Evolutionary conservation across 2,888 invertebrate genomes (phyloP), one percentile per base, ranked within the genome.

Genomic region (Athalia circularis): DNA sequence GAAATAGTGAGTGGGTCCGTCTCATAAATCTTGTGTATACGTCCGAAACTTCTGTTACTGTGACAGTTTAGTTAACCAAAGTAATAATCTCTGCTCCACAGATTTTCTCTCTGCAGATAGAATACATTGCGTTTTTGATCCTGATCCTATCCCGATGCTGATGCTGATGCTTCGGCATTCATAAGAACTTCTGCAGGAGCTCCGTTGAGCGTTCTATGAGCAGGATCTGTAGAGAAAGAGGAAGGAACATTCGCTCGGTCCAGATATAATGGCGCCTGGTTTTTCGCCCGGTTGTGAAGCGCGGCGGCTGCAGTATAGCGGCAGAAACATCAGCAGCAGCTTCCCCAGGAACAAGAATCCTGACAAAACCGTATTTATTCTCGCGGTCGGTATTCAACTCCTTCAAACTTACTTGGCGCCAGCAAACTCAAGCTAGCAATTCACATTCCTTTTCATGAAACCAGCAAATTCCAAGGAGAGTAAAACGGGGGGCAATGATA

Each of bases 261-360:
- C 29, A 59, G 61, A 75, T 75, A 29, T 29, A 75, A 75, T 75
- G 75, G 64, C 75, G 75, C 75, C 75, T 64, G 62, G 75, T 75
- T 75, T 75, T 64, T 75, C 75, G 29, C 62, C 75, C 9, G 11
- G 4, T 59, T 29, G 29, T 50, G 48, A 48, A 61, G 29, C 29
- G 29, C 29, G 29, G 29, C 29, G 29, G 29, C 29, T 29, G 29
- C 29, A 29, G 29, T 29, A n/a, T n/a, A 29, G 29, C 29, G 29
- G 29, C 29, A 29, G 29, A 29, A 29, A 29, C 29, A 29, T 29
- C 29, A 29, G 29, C 29, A 29, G 29, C 29, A 29, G 29, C 29
- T 75, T 75, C 62, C 62, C 48, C 61, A 3, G 13, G 5, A 62
- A 5, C 0, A 75, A 52, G 62, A 64, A 75, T 62, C 61, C 75